Percentiles rank a stretch among this genome's conserved stretches.
phyloP scores from a whole-genome alignment of 1,140 invertebrate species.

The Diprion similis region DNA sequence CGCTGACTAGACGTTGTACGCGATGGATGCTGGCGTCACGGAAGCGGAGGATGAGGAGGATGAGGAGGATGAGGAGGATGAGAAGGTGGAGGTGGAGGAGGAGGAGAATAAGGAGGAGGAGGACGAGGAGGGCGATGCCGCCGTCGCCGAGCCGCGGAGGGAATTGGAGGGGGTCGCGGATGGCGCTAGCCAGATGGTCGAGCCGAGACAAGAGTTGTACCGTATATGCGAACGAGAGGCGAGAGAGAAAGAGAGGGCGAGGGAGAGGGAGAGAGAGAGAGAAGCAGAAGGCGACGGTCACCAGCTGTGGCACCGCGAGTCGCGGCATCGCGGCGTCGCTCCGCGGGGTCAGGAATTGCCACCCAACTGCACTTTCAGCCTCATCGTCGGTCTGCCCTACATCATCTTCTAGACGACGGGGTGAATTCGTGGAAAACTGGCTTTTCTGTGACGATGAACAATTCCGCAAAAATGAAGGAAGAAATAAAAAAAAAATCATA shows the following conservation, averaged over 20 bases:
- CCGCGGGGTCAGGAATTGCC: constrained; percentile 1
- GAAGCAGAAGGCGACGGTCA: constrained; percentile 37
- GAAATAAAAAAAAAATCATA: too few species aligned
- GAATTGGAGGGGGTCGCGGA: constrained; percentile 30
- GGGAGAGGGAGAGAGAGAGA: constrained; percentile 31
- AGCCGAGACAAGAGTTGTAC: constrained; percentile 19
- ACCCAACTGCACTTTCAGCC: too few species aligned
- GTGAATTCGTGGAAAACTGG: not conserved
- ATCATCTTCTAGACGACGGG: not conserved
- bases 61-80: too few species aligned
- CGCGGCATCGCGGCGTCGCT: constrained; percentile 4
- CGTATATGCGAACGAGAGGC: constrained; percentile 7
- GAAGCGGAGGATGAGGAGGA: not conserved
- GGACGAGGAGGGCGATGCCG: not conserved
- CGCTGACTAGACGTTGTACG: not conserved
- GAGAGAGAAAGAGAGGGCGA: constrained; percentile 16
- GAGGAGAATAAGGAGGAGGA: not conserved
- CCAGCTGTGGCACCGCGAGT: constrained; percentile 43
- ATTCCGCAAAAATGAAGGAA: too few species aligned
- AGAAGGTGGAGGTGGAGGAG: not conserved
- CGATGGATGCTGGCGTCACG: not conserved
- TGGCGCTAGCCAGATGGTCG: constrained; percentile 48
- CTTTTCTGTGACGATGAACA: too few species aligned
- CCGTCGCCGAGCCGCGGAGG: constrained; percentile 23
- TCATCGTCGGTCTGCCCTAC: too few species aligned